Conservation (phyloP, 2,113 vertebrate species). For the Amphiprion percula region DNA sequence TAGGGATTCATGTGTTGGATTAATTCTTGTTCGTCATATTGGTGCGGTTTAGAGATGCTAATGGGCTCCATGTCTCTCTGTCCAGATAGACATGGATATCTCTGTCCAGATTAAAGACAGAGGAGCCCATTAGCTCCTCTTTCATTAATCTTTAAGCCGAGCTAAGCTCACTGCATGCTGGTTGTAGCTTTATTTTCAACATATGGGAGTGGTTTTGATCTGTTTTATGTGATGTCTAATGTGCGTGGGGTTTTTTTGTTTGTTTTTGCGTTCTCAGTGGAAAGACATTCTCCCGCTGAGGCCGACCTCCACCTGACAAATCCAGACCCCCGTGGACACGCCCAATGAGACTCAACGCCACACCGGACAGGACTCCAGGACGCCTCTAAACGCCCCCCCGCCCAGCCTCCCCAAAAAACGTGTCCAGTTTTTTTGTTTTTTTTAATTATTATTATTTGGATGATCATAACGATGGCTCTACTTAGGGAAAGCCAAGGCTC, state of each 20-base stretch:
- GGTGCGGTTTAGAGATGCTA: no score
- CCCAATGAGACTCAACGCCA: conserved; percentile 57
- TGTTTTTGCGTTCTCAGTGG: conserved; percentile 85
- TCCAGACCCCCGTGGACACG: conserved; percentile 41
- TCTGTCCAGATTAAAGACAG: no score
- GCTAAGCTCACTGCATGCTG: no score
- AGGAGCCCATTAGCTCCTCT: no score
- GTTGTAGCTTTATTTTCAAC: no score
- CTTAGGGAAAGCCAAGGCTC: conserved; percentile 60
- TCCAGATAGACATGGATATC: no score
- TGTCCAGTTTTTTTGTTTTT: conserved; percentile 46
- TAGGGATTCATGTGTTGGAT: no score
- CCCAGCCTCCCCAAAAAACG: conserved; percentile 47
- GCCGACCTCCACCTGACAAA: conserved; percentile 7
- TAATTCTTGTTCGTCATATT: no score
- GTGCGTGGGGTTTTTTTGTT: neutral
- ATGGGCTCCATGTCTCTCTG: no score
- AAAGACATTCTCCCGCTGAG: conserved; percentile 96
- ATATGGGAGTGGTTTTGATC: no score
- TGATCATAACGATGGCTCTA: conserved; percentile 54
- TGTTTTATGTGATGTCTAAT: neutral
- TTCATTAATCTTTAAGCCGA: no score
- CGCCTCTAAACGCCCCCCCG: conserved; percentile 39
- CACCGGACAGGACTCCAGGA: conserved; percentile 68
- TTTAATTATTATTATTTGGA: conserved; percentile 34